A percentile compares a stretch with the other conserved stretches of the same genome.
phyloP scores from a whole-genome alignment of 2,113 vertebrate genomes.

The Lates calcarifer region DNA sequence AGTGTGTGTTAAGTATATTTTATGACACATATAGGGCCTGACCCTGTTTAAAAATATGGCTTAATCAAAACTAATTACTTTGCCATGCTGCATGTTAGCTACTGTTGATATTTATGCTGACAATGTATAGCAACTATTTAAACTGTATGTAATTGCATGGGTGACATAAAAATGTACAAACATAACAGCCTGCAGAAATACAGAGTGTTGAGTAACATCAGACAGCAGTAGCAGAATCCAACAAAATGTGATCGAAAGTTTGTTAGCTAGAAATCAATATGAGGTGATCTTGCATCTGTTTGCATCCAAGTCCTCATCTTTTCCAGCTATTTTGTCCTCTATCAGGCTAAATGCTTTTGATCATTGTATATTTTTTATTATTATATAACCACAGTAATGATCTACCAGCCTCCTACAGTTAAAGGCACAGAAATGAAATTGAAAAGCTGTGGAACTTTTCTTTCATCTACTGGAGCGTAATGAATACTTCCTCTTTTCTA shows the following conservation, averaged over 20 bases:
- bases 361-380: background rate
- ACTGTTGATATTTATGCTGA: background rate
- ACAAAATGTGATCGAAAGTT: background rate
- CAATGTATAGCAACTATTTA: too few species aligned
- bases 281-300: background rate
- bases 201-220: too few species aligned
- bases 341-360: background rate
- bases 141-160: background rate
- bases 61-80: background rate
- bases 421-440: background rate
- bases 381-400: background rate
- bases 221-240: background rate
- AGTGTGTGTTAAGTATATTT: background rate
- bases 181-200: too few species aligned
- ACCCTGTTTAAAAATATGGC: background rate
- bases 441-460: background rate
- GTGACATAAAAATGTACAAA: background rate
- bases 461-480: background rate
- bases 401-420: background rate
- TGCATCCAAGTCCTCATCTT: background rate
- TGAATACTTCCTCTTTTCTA: background rate
- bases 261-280: background rate
- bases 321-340: background rate
- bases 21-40: background rate
- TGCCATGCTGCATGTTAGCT: background rate